Percentiles rank a stretch among this genome's conserved stretches.
phyloP scores from a whole-genome alignment of 2,113 vertebrate genomes.

The Lasiurus borealis region DNA sequence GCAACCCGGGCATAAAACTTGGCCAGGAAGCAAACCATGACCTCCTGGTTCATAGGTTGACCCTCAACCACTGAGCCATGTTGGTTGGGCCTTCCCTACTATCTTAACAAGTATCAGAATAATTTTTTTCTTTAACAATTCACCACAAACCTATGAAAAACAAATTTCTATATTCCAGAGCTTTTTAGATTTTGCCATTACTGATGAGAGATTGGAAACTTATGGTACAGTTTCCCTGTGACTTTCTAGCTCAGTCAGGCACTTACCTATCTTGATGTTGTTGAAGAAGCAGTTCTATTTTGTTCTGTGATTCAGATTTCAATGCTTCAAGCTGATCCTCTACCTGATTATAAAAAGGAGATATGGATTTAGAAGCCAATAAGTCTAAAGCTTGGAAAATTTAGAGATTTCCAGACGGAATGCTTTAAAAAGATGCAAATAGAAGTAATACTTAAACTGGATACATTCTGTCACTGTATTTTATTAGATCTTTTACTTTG shows the following conservation, averaged over 20 bases:
- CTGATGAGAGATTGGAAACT: not conserved
- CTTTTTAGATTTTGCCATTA: slow-evolving; percentile 8
- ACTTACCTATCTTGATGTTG: slow-evolving; percentile 87
- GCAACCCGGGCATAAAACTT: no score
- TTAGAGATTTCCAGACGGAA: slow-evolving; percentile 20
- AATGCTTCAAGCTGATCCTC: slow-evolving; percentile 82
- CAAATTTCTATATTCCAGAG: not conserved
- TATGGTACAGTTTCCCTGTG: not conserved
- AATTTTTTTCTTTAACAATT: slow-evolving; percentile 37
- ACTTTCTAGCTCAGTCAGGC: not conserved
- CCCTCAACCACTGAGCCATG: no score
- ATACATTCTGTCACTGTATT: not conserved
- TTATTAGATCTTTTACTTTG: slow-evolving; percentile 17
- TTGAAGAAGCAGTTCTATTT: slow-evolving; percentile 82
- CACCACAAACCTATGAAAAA: not conserved
- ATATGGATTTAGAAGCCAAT: not conserved
- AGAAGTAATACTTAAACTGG: slow-evolving; percentile 35
- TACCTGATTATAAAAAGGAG: slow-evolving; percentile 79
- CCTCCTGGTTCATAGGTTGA: no score
- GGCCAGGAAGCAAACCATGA: no score
- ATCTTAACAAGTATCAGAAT: not conserved
- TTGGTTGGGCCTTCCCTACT: not conserved
- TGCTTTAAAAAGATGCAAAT: slow-evolving; percentile 5
- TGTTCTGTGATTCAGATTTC: slow-evolving; percentile 80
- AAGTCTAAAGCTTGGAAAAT: slow-evolving; percentile 30